Evolutionary conservation across 2,888 invertebrate genomes (phyloP).

Genomic region (Heliconius ethilla): DNA sequence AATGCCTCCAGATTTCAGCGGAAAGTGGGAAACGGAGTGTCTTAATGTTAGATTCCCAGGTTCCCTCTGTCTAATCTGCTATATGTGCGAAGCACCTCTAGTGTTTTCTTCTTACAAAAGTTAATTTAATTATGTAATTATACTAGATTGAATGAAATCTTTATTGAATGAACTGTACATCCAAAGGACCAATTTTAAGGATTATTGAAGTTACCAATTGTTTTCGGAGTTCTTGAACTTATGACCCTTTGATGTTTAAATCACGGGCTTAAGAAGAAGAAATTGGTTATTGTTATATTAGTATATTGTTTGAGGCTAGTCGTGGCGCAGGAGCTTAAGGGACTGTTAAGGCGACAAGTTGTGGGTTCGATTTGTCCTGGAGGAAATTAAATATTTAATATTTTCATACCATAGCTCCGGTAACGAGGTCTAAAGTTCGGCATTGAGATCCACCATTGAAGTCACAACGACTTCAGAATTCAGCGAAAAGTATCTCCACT

Average conservation of each 20-base stretch:
- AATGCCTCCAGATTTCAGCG: too few relatives aligned
- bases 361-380: background rate
- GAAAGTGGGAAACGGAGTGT: too few relatives aligned
- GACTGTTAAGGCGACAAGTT: background rate
- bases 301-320: background rate
- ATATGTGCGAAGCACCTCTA: background rate
- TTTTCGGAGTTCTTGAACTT: slow-evolving; percentile 8
- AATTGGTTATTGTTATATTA: background rate
- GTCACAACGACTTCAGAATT: too few relatives aligned
- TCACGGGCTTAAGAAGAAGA: background rate
- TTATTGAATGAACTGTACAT: background rate
- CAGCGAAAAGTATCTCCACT: too few relatives aligned
- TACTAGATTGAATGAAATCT: background rate
- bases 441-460: too few relatives aligned
- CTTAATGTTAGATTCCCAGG: too few relatives aligned
- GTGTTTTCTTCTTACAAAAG: background rate
- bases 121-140: background rate
- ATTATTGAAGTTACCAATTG: slow-evolving; percentile 10
- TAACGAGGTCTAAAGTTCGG: too few relatives aligned
- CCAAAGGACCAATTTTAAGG: slow-evolving; percentile 3
- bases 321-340: background rate
- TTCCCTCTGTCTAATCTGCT: too few relatives aligned
- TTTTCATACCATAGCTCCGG: too few relatives aligned
- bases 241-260: slow-evolving; percentile 12
- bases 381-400: background rate